These are phyloP conservation scores for Aplysina aerophoba DNA, from an alignment of 37 sponge, comb jelly and placozoan species.

Conservation along the genomic window DNA sequence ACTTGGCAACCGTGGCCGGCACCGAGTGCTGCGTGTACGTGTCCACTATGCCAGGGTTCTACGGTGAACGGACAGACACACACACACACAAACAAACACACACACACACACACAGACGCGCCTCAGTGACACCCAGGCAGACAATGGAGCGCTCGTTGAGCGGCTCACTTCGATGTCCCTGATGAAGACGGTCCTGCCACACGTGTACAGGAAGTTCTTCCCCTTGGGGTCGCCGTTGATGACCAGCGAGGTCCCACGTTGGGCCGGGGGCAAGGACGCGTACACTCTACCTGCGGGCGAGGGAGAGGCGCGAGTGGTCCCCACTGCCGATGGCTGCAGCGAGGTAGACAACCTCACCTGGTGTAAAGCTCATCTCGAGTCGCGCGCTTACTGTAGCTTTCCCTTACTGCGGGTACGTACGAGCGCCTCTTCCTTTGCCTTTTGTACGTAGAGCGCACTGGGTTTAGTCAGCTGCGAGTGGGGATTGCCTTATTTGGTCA, in stretches of 20 bases:
- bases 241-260: conserved; percentile 74
- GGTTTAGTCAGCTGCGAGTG: neutral
- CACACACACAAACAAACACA: neutral
- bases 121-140: neutral
- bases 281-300: conserved; percentile 62
- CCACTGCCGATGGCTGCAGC: no score
- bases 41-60: conserved; percentile 88
- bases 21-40: conserved; percentile 89
- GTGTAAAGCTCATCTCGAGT: neutral
- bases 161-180: conserved; percentile 80
- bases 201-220: conserved; percentile 89
- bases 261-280: conserved; percentile 68
- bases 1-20: conserved; percentile 87
- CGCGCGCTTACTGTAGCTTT: no score
- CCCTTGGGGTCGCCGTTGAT: conserved; percentile 95
- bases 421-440: neutral
- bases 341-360: conserved; percentile 2
- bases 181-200: conserved; percentile 88
- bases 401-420: no score
- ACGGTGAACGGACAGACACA: neutral
- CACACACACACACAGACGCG: no score
- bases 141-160: neutral
- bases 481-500: conserved; percentile 23
- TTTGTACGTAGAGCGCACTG: neutral
- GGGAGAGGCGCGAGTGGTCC: neutral